Base-by-base conservation (phyloP, 2,113 vertebrate genomes). In the Tupaia chinensis region DNA sequence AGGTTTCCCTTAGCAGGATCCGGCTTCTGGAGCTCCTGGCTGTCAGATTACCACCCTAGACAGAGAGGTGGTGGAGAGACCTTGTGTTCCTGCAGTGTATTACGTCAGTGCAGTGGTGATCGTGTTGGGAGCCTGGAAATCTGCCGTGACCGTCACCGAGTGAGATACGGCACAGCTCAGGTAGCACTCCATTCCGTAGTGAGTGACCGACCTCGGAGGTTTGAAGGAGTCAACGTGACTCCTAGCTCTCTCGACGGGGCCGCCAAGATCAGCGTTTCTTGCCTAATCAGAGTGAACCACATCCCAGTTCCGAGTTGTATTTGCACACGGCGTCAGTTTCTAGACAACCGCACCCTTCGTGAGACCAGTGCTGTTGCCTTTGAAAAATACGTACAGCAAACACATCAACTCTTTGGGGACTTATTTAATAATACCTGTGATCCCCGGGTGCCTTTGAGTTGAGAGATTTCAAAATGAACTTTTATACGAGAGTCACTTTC, bases 81-180 rank as follows among this genome's bases (percentile, higher is more conserved):
- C 32, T 32, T 32, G 32, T 32, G 32, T 32, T 32, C 32, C 32
- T 32, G 32, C 32, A 32, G 32, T 32, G 32, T 4, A 58, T 7
- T 11, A 44, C 9, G 20, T 27, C 12, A 13, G 2, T 4, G n/a
- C 23, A 54, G 2, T 60, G 22, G 54, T 32, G n/a, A 53, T 29
- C 8, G 14, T 56, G 5, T 5, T 22, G 19, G 83, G 17, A 22
- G 58, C 23, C 11, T 29, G 73, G 54, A 74, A 53, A 60, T 61
- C 23, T 2, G 9, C 61, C 44, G 9, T 7, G 68, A 12, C 34
- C 25, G 7, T 61, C 3, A 1, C 5, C 1, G 3, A 15, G 44
- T 7, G 27, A 74, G 54, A 68, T 15, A 7, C 0, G 2, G 19
- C 34, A 20, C 34, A 14, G 66, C 74, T 78, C 54, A 74, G 58